Conservation (phyloP, 2,888 invertebrate genomes). For the Dorcus parallelipipedus region DNA sequence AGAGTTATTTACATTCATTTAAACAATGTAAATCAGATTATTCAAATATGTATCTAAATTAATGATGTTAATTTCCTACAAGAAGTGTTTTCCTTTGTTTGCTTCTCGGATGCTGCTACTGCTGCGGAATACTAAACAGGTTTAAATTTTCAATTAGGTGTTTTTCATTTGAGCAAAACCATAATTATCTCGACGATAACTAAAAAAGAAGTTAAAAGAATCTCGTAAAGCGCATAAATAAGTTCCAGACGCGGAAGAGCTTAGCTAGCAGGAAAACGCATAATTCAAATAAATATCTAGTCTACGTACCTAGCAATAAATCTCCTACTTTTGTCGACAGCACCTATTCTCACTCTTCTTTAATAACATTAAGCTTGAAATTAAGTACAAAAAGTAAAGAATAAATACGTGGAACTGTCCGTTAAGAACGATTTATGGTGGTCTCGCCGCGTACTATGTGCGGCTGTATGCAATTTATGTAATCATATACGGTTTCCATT, state of each 20-base stretch:
- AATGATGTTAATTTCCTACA: no score
- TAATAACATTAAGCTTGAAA: conserved; percentile 31
- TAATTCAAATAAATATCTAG: conserved; percentile 14
- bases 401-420: conserved; percentile 31
- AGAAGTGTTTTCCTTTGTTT: no score
- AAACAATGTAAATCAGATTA: no score
- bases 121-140: no score
- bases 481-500: conserved; percentile 36
- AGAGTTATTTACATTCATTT: no score
- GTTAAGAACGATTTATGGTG: conserved; percentile 32
- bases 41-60: no score
- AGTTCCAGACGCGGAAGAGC: background rate
- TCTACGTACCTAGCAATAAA: conserved; percentile 9
- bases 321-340: conserved; percentile 13
- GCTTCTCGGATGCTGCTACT: no score
- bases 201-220: background rate
- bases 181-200: background rate
- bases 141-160: no score
- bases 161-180: no score
- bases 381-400: conserved; percentile 30
- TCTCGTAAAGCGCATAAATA: background rate
- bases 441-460: conserved; percentile 27
- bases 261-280: conserved; percentile 4
- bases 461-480: conserved; percentile 33
- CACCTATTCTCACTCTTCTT: conserved; percentile 29